Base-by-base conservation (phyloP, 2,113 vertebrate species). In the Eonycteris spelaea region DNA sequence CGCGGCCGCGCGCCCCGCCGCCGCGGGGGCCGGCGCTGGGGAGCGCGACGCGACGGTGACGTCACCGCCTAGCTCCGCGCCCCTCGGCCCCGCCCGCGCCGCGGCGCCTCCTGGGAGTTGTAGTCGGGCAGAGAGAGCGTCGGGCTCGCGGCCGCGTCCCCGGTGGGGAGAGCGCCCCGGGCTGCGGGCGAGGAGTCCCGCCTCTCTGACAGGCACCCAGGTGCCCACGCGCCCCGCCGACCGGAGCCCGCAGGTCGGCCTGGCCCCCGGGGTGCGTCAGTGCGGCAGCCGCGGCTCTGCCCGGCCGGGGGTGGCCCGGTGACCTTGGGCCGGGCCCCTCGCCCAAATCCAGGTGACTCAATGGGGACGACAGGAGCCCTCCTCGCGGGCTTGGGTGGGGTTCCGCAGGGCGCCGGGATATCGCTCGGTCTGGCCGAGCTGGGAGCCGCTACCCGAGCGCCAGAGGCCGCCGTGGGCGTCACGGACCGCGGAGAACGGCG, bases 41-140 rank as follows among this genome's bases (percentile, higher is more conserved):
- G 3, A 12, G 74, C 2, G 1, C 53, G 65, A 16, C 4, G 45
- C 11, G 6, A 9, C 0, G 15, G n/a, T 91, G 85, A 86, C 86
- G 87, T 88, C 93, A 48, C 30, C 43, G 18, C 22, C 7, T 33
- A 28, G 19, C 28, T 59, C 18, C 59, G n/a, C 4, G 30, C 38
- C 40, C 2, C 79, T 71, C 45, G 16, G 43, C 53, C 79, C 85
- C 83, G 33, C 94, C 78, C 57, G 13, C 4, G 0, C 13, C 94
- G 91, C 87, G 22, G 0, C 1, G 90, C 6, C 19, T n/a, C 55
- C 77, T 95, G 98, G 98, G 97, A 96, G 6, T 1, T 74, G 98
- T 97, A 98, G 98, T 98, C 30, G 12, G 0, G 1, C 0, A 1
- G 0, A 38, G 6, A 5, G 48, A 11, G 45, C 45, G 28, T 53